These are phyloP conservation scores for Zosterops pallidus DNA, from an alignment of 2,113 vertebrate genomes.

Conservation along the genomic window DNA sequence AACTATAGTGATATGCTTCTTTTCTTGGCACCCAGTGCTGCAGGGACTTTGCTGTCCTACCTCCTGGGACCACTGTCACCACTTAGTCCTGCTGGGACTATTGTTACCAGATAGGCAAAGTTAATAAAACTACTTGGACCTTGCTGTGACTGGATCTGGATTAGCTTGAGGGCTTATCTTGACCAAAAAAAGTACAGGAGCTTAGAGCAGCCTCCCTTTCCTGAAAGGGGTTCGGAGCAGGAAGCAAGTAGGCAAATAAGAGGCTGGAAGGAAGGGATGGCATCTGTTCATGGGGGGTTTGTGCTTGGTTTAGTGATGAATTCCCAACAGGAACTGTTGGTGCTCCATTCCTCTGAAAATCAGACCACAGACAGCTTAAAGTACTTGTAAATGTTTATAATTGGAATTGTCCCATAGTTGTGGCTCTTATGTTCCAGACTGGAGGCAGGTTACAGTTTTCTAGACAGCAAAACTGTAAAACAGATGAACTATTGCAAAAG, in stretches of 20 bases:
- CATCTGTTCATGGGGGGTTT: neutral
- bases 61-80: neutral
- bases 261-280: neutral
- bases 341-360: neutral
- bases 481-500: neutral
- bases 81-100: neutral
- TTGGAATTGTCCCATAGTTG: neutral
- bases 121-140: neutral
- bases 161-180: fast-evolving
- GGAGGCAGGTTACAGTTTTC: neutral
- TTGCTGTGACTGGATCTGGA: neutral
- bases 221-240: neutral
- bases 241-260: neutral
- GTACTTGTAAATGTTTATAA: neutral
- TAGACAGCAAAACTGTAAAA: neutral
- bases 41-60: neutral
- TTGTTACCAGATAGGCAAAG: neutral
- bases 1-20: fast-evolving
- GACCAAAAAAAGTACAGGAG: neutral
- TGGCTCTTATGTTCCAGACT: neutral
- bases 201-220: neutral
- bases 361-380: neutral
- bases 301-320: neutral
- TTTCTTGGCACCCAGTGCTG: neutral
- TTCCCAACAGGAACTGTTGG: neutral